These are phyloP conservation scores for Agrenia bidenticulata DNA, from an alignment of 2,888 invertebrate species.

Conservation along the genomic window DNA sequence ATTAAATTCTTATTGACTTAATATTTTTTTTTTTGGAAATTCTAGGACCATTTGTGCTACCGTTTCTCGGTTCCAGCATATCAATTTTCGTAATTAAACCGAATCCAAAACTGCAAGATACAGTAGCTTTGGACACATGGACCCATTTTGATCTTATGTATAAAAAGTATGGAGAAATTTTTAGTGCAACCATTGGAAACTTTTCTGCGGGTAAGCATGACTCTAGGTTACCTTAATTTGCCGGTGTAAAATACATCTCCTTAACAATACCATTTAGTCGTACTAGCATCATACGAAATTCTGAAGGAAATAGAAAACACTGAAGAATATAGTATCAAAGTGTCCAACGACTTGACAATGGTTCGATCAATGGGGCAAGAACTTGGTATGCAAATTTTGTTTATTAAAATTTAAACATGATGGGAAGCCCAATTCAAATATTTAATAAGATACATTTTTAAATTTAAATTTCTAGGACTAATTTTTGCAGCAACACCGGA, in stretches of 20 bases:
- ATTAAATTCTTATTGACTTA: no score
- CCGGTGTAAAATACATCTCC: neutral
- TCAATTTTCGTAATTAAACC: neutral
- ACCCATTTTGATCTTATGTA: neutral
- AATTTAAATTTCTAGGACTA: conserved; percentile 1
- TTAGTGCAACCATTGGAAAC: neutral
- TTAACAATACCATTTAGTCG: neutral
- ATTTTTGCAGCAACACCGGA: conserved; percentile 12
- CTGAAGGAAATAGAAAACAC: conserved; percentile 30
- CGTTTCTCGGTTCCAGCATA: neutral
- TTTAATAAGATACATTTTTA: neutral
- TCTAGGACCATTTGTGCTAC: neutral
- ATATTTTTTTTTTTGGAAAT: neutral
- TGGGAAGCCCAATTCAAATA: neutral
- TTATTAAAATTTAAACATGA: neutral
- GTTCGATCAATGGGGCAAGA: conserved; percentile 44
- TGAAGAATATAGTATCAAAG: conserved; percentile 33
- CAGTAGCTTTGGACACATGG: neutral
- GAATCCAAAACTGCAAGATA: neutral
- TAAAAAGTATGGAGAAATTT: conserved; percentile 8
- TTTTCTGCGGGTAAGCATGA: neutral
- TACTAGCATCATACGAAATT: conserved; percentile 28
- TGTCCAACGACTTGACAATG: conserved; percentile 20
- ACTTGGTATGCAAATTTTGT: conserved; percentile 28
- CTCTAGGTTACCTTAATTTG: neutral